A percentile compares a stretch with the other conserved stretches of the same genome.
phyloP scores from a whole-genome alignment of 2,113 vertebrate genomes.

The Philantomba maxwellii region DNA sequence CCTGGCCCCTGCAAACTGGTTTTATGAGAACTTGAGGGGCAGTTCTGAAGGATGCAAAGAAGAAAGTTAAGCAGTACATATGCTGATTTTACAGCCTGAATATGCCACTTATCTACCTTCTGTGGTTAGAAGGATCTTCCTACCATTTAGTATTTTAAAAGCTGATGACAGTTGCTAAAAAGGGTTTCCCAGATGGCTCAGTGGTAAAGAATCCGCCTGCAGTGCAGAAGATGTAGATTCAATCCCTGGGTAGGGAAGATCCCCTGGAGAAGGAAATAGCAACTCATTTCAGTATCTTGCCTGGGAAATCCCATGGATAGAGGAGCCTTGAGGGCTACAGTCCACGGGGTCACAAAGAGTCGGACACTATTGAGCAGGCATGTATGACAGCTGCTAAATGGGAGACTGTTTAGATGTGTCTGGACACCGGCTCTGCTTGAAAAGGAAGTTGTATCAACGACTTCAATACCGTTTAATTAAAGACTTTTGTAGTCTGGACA shows the following conservation, averaged over 20 bases:
- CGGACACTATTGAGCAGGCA: background rate
- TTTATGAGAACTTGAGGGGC: background rate
- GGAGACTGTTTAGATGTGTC: background rate
- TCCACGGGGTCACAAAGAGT: background rate
- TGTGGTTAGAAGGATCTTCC: background rate
- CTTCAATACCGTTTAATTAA: background rate
- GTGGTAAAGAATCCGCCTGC: background rate
- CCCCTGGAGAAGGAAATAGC: background rate
- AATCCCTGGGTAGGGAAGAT: background rate
- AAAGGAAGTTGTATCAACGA: background rate
- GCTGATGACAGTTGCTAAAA: background rate
- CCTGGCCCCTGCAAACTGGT: background rate
- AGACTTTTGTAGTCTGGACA: background rate
- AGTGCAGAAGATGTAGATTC: background rate
- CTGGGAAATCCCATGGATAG: background rate
- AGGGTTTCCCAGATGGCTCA: background rate
- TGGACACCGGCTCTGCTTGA: background rate
- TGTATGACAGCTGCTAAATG: background rate
- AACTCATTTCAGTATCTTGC: background rate
- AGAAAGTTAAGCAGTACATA: background rate
- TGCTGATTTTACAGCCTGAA: background rate
- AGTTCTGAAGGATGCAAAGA: background rate
- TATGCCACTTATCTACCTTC: background rate
- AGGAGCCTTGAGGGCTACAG: background rate
- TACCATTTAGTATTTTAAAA: constrained; percentile 15